These are phyloP conservation scores for Vipera latastei DNA, from an alignment of 2,797 vertebrate genomes.

Conservation along the genomic window DNA sequence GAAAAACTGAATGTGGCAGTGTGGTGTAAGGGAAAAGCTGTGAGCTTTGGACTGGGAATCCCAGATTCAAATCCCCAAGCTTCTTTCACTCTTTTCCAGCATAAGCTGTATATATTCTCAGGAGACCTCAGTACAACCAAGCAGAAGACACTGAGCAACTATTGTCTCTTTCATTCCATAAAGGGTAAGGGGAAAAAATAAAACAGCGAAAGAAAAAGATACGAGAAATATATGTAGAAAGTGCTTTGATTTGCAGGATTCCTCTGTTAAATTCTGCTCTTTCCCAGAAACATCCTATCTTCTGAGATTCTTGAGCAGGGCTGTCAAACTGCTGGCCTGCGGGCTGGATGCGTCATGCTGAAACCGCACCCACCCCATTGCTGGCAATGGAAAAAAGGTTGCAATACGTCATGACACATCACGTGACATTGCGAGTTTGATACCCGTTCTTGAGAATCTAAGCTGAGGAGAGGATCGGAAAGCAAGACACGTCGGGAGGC, in stretches of 20 bases:
- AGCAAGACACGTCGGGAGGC: neutral
- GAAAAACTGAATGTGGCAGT: neutral
- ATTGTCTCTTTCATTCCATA: neutral
- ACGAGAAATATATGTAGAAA: neutral
- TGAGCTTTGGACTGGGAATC: neutral
- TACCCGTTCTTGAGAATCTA: neutral
- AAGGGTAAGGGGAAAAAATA: neutral
- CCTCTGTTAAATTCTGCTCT: neutral
- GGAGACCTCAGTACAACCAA: neutral
- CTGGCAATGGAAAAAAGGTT: too few species aligned
- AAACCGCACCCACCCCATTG: too few species aligned
- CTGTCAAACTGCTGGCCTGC: too few species aligned
- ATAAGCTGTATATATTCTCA: neutral
- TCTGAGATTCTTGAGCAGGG: too few species aligned
- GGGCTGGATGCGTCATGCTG: too few species aligned
- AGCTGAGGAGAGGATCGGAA: neutral
- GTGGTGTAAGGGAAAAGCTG: neutral
- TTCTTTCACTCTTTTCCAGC: neutral
- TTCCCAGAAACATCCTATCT: neutral
- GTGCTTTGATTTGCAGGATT: neutral
- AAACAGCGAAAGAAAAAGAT: neutral
- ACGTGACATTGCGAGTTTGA: too few species aligned
- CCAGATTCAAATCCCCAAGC: neutral
- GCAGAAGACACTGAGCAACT: neutral
- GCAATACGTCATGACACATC: too few species aligned